Evolutionary conservation across 92 coral and sea anemone species (phyloP).

Genomic region (Palythoa heliodiscus): DNA sequence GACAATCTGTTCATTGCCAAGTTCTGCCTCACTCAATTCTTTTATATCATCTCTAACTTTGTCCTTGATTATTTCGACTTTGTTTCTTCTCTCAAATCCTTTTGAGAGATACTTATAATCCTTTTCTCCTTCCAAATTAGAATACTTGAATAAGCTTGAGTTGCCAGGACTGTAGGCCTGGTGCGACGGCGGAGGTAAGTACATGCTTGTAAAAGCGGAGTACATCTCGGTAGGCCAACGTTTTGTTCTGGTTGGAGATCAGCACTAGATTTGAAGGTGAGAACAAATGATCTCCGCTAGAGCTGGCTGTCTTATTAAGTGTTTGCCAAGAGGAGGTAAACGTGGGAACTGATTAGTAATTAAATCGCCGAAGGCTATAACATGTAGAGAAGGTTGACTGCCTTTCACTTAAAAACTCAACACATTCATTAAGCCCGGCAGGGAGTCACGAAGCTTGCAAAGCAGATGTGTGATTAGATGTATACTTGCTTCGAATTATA

Average conservation of each 20-base stretch:
- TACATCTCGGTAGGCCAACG: constrained; percentile 15
- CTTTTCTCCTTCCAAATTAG: constrained; percentile 61
- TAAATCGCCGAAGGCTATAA: constrained; percentile 38
- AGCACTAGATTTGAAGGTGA: constrained; percentile 33
- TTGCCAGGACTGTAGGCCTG: constrained; percentile 48
- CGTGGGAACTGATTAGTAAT: constrained; percentile 48
- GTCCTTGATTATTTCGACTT: constrained; percentile 37
- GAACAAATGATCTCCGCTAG: constrained; percentile 26
- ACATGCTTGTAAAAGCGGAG: constrained; percentile 38
- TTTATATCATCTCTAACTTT: constrained; percentile 40
- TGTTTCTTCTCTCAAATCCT: constrained; percentile 36
- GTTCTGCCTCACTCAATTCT: constrained; percentile 16
- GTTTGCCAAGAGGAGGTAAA: constrained; percentile 40
- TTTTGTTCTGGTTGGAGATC: constrained; percentile 13
- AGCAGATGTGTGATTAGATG: constrained; percentile 78
- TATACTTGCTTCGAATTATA: constrained; percentile 43
- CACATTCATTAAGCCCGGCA: constrained; percentile 80
- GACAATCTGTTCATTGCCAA: constrained; percentile 7
- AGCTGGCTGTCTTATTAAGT: constrained; percentile 29
- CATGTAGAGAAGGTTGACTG: constrained; percentile 57
- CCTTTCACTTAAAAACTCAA: constrained; percentile 67
- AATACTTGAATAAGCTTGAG: constrained; percentile 63
- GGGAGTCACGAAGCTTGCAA: constrained; percentile 77
- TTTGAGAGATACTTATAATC: constrained; percentile 55
- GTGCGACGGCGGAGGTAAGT: constrained; percentile 41